Base-by-base conservation (phyloP, 2,797 vertebrate species). In the Sylvia borin region DNA sequence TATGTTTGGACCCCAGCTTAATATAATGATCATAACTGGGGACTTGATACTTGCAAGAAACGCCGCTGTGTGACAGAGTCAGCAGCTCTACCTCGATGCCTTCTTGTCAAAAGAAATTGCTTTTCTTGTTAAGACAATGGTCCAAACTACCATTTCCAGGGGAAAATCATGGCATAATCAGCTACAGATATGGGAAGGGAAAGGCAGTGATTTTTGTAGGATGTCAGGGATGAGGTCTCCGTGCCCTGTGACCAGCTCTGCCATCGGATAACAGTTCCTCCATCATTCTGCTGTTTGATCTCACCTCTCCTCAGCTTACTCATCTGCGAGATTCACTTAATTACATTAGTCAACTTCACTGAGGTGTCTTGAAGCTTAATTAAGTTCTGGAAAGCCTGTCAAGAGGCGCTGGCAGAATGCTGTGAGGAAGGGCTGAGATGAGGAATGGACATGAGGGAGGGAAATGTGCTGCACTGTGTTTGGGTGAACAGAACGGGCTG, bases 351-450 rank as follows among this genome's bases (percentile, higher is more conserved):
- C 92, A 93, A 76, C 96, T 90, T 95, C 94, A 79, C 13, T 5
- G 92, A 94, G 90, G 74, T 94, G 85, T 81, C 90, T 86, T 34
- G 50, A 92, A 95, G 85, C 88, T 96, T 97, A 93, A 94, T 94
- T 93, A 95, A 91, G 57, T 42, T 79, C 80, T 96, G 77, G 73
- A 91, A 93, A 92, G 73, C 76, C 66, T 4, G 1, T 91, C 90
- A 90, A 83, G 82, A 90, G 53, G 88, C 0, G 1, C 85, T 79
- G 85, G 71, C 77, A 88, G 94, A 51, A 53, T 0, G 17, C 42
- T 82, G 45, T 42, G 48, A 53, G 83, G 58, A 36, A 15, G 32
- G 3, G 42, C 16, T 86, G 88, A 16, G 78, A 31, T 2, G 43
- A 85, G 81, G 7, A 31, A 13, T 27, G 58, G 85, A 78, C 45